Evolutionary conservation across 2,113 vertebrate species (phyloP), one percentile per base, ranked within the genome.

Genomic region (Ranitomeya variabilis): DNA sequence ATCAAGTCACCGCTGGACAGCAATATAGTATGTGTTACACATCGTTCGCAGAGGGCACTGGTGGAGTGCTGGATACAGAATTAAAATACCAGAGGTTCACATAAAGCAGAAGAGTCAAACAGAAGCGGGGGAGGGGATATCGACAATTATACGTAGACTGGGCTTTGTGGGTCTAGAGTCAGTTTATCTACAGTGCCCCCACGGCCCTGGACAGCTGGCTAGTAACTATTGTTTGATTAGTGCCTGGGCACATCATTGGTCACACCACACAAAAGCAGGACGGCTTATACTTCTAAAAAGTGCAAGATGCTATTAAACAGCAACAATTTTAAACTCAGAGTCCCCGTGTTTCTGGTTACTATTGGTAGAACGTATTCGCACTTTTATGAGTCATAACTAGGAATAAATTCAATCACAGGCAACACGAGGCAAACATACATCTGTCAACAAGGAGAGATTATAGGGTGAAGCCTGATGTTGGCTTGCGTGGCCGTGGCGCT

Each of bases 201-300:
- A 90, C 89, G 91, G 92, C 92, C 92, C 83, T 10, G 87, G 91
- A 93, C 90, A 66, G 89, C 91, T 93, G 87, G 92, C 94, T 93
- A 94, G 92, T 92, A 90, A 90, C 93, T 94, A 45, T 74, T 60
- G 87, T 92, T 90, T 79, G 87, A 90, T 91, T 89, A 94, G 95
- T 95, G 95, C 94, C 93, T 23, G 92, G 94, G 94, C 94, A 93
- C 95, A 92, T 86, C 94, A 94, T 90, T 95, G 95, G 94, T 95
- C 96, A 96, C 95, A 95, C 93, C 95, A 95, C 79, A 96, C 93
- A 91, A 93, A 92, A 94, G 94, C 93, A 94, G 93, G 94, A 95
- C 88, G 91, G 92, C 90, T 92, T 90, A 87, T 90, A 92, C 92
- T 94, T 92, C 94, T 94, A 92, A 95, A 92, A 95, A 95, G 96